Base-by-base conservation (phyloP, 2,113 vertebrate species). In the Mormoops blainvillei region DNA sequence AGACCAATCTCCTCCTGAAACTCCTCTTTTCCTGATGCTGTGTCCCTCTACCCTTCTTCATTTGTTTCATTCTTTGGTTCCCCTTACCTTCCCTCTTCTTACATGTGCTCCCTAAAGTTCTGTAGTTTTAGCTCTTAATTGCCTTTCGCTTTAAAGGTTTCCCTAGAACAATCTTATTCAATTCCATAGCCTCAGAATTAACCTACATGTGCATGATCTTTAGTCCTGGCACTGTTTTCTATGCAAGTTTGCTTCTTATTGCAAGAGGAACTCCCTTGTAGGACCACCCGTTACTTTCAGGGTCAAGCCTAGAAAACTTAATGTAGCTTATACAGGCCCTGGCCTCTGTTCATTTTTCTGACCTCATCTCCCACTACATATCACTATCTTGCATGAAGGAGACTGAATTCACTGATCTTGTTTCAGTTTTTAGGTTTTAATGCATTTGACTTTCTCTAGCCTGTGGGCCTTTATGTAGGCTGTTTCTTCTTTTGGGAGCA, bases 401-500 rank as follows among this genome's bases (percentile, higher is more conserved):
- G 43, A 85, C 14, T 28, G 73, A 45, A 73, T 61, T 70, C 33
- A 45, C 65, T 76, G 56, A 50, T 16, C 28, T 80, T 56, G 4
- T 76, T 86, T 84, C 74, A 31, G 22, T 63, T 70, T 92, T 90
- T 74, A 24, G 28, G 76, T 96, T 94, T 94, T 81, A 73, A 87
- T 95, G 5, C 26, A 14, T 28, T 50, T 65, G 36, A 3, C 45
- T 91, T 83, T 96, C 14, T 24, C 19, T 91, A 56, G 56, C 15
- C 45, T 26, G 20, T 65, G 61, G 12, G 38, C 6, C 45, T 71
- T 96, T 88, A 33, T 16, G 86, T 7, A 61, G 19, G 28, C 70
- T 94, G 5, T 87, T 88, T 22, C 18, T 48, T 90, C 71, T 85
- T 10, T 68, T 68, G 87, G 43, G 38, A 93, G 61, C 20, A 70